These are phyloP conservation scores for Leistus spinibarbis DNA, from an alignment of 2,888 invertebrate species.

Conservation along the genomic window DNA sequence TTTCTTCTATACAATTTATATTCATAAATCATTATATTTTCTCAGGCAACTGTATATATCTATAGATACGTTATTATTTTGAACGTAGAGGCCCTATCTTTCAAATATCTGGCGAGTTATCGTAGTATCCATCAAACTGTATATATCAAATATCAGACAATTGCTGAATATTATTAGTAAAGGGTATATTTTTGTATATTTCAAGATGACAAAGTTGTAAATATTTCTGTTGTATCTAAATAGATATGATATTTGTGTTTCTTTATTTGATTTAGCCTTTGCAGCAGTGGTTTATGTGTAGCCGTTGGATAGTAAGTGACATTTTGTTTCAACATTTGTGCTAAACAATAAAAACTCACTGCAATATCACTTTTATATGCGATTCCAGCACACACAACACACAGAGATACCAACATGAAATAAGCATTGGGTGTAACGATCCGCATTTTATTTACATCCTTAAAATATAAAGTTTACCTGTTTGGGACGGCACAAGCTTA, in stretches of 20 bases:
- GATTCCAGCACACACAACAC: not conserved
- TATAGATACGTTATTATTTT: not conserved
- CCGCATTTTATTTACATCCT: not conserved
- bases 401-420: not conserved
- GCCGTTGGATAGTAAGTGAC: not conserved
- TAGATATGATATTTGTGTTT: too few species aligned
- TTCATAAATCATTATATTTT: constrained; percentile 27
- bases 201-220: not conserved
- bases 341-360: constrained; percentile 4
- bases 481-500: not conserved
- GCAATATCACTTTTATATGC: not conserved
- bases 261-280: not conserved
- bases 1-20: constrained; percentile 14
- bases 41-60: not conserved
- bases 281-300: not conserved
- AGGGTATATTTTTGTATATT: not conserved
- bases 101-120: not conserved
- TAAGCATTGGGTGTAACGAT: not conserved
- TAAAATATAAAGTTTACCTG: constrained; percentile 7
- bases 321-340: constrained; percentile 2
- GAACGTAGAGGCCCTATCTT: not conserved
- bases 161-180: not conserved
- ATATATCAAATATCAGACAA: not conserved
- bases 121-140: not conserved
- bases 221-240: not conserved